A percentile compares a stretch with the other conserved stretches of the same genome.
phyloP scores from a whole-genome alignment of 2,797 vertebrate species.

The Acestrorhynchus altus region DNA sequence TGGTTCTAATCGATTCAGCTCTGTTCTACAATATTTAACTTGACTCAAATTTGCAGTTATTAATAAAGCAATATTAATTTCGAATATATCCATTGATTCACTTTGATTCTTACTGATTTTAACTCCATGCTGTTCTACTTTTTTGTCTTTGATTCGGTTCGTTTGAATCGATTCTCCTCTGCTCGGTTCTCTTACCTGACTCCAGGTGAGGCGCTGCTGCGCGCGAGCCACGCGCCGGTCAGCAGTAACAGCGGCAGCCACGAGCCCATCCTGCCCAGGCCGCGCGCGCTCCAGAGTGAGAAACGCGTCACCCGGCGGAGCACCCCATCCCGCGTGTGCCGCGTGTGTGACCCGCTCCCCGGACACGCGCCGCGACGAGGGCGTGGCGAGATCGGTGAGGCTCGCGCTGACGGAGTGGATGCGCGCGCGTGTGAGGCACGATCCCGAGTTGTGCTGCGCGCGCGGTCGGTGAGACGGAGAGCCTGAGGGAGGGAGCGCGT shows the following conservation, averaged over 20 bases:
- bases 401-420: constrained; percentile 2
- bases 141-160: background rate
- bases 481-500: background rate
- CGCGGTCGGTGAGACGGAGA: constrained; percentile 17
- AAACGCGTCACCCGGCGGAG: background rate
- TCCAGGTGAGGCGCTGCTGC: background rate
- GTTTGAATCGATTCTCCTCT: background rate
- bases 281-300: background rate
- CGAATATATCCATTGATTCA: background rate
- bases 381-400: background rate
- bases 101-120: background rate
- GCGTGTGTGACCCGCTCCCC: background rate
- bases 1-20: background rate
- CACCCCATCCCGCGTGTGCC: background rate
- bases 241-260: constrained; percentile 48
- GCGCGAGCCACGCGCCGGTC: constrained; percentile 23
- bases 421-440: background rate
- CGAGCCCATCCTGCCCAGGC: constrained; percentile 17
- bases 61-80: too few relatives aligned
- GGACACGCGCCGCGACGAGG: background rate
- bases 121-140: background rate
- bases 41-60: too few relatives aligned
- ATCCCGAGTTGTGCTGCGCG: background rate
- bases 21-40: background rate
- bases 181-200: constrained; percentile 13